A percentile compares a stretch with the other conserved stretches of the same genome.
phyloP scores from a whole-genome alignment of 2,888 invertebrate species.

The Prosapia bicincta region DNA sequence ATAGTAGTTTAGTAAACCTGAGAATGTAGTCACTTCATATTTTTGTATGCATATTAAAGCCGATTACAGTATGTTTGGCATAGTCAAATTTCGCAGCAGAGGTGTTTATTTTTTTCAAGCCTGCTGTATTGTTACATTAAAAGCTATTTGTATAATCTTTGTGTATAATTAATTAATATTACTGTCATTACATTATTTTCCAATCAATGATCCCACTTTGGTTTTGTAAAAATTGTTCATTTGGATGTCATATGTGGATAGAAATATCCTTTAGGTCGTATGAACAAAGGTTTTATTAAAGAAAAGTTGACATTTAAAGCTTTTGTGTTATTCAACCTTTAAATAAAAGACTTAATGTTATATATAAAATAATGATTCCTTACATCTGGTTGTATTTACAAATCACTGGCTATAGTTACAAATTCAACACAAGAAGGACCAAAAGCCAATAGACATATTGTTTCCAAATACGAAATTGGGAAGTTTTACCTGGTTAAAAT shows the following conservation, averaged over 20 bases:
- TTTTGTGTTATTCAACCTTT: neutral
- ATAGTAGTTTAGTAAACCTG: slow-evolving; percentile 10
- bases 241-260: slow-evolving; percentile 32
- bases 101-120: slow-evolving; percentile 15
- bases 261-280: slow-evolving; percentile 24
- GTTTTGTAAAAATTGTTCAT: slow-evolving; percentile 32
- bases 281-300: slow-evolving; percentile 29
- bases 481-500: no score
- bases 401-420: no score
- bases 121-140: slow-evolving; percentile 23
- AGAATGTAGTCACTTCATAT: slow-evolving; percentile 32
- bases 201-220: slow-evolving; percentile 30
- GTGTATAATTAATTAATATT: slow-evolving; percentile 28
- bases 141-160: slow-evolving; percentile 32
- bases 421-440: no score
- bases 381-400: no score
- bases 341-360: neutral
- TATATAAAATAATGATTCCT: no score
- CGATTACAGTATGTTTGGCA: slow-evolving; percentile 7
- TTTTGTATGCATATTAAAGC: slow-evolving; percentile 31
- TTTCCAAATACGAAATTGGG: no score
- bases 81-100: slow-evolving; percentile 18
- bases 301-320: slow-evolving; percentile 27
- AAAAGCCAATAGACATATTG: no score
- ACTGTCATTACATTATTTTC: slow-evolving; percentile 32